Evolutionary conservation across 2,113 vertebrate species (phyloP).

Genomic region (Gobiocypris rarus): DNA sequence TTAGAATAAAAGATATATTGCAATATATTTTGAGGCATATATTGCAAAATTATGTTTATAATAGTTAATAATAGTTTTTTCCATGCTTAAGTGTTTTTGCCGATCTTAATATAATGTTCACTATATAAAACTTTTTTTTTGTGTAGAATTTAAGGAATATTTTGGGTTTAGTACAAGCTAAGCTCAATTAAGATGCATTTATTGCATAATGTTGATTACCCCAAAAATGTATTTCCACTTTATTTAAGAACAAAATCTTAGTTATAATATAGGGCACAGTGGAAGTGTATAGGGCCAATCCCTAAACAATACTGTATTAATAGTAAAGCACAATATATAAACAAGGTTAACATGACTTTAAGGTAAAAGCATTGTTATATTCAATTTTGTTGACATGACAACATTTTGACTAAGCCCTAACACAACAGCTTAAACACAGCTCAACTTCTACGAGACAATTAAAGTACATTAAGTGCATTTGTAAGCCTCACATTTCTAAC

Average conservation of each 20-base stretch:
- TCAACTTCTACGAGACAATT: background rate
- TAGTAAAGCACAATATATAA: background rate
- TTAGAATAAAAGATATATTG: constrained; percentile 5
- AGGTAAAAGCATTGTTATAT: background rate
- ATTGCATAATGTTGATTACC: background rate
- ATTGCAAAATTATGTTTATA: background rate
- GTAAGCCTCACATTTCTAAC: background rate
- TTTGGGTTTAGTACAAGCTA: no score
- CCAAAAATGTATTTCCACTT: no score
- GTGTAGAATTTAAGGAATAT: no score
- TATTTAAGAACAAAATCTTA: no score
- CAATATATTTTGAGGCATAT: no score
- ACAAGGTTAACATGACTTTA: background rate
- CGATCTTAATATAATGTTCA: no score
- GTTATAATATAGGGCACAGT: background rate
- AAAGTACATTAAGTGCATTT: no score
- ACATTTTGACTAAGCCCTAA: background rate
- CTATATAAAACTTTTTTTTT: no score
- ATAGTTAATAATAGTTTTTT: no score
- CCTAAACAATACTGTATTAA: background rate
- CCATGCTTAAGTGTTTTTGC: background rate
- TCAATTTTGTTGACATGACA: background rate
- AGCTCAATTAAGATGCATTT: background rate
- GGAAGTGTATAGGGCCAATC: background rate
- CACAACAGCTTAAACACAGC: background rate